Base-by-base conservation (phyloP, 2,888 invertebrate genomes). In the Apodemia duryi region DNA sequence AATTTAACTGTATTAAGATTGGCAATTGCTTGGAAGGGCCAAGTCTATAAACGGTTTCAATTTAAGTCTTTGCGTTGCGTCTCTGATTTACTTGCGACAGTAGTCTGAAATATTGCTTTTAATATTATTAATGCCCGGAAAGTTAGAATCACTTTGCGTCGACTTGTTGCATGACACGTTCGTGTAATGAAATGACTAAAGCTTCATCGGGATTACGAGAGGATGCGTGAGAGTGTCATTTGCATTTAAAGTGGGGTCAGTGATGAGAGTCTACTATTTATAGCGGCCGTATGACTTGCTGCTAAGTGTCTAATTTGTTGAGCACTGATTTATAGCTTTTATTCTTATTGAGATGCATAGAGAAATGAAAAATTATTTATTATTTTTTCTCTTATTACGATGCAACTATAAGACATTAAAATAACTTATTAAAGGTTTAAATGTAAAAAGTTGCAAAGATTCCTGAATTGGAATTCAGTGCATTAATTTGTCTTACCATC, bases 61-160 rank as follows among this genome's bases (percentile, higher is more conserved):
- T 38, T 9, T 63, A 61, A 66, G 63, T 65, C 29, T 35, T 52
- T 57, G 64, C 57, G 49, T 62, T 61, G 65, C 65, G 63, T 38
- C 62, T 72, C 71, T 82, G 81, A 84, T 82, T 82, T 82, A 84
- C 76, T 74, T 72, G 74, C 67, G 75, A 75, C 77, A 72, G 75
- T 75, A 72, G 69, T 74, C 71, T 77, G 75, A 79, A 76, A 76
- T 80, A 80, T 74, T 70, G 71, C 70, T 35, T 29, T 65, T 68
- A 69, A 67, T 69, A 72, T 73, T 72, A 74, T 70, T 69, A 68
- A 69, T 67, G 61, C 67, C 62, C 65, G 29, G 11, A 54, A 54
- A 54, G 28, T 54, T 54, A 54, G 28, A 54, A 29, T 54, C 54
- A 54, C 54, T 54, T 54, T 54, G 54, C 10, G 28, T 54, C 21